Base-by-base conservation (phyloP, 2,797 vertebrate genomes). In the Periophthalmus magnuspinnatus region DNA sequence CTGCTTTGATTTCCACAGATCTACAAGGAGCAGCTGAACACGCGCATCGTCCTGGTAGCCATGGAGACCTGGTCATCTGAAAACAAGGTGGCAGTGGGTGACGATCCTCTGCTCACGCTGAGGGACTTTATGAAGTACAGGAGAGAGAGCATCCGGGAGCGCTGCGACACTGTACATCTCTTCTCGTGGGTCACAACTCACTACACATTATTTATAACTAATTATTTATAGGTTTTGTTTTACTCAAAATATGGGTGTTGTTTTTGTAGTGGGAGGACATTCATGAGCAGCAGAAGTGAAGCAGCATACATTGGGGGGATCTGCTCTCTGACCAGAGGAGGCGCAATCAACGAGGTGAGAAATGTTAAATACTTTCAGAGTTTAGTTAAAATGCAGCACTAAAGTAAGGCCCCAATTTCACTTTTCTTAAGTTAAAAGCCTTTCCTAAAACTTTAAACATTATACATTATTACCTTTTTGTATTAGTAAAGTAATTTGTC, bases 21-120 rank as follows among this genome's bases (percentile, higher is more conserved):
- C 88, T 99, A 95, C 88, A 99, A 97, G 90, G 97, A 97, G 77
- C 97, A 99, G 90, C 94, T 99, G 71, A 99, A 98, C 91, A 99
- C 97, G 6, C 95, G 96, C 76, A 97, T 99, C 32, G 94, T 99
- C 78, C 92, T 99, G 85, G 95, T 99, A 34, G 96, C 95, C 88
- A 98, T 99, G 96, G 97, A 99, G 90, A 99, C 96, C 0, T 99
- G 97, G 97, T 95, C 96, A 0, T 90, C 93, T 0, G 94, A 95
- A 79, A 96, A 99, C 86, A 95, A 94, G 89, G 93, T 99, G 69
- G 93, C 94, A 0, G 85, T 97, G 73, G 95, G 94, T 0, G 91
- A 94, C 0, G 95, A 99, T 72, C 94, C 96, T n/a, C 77, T 99
- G 89, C 93, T 97, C 86, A 96, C 94, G n/a, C 89, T 99, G 82